Base-by-base conservation (phyloP, 2,888 invertebrate species). In the Heliconius aoede region DNA sequence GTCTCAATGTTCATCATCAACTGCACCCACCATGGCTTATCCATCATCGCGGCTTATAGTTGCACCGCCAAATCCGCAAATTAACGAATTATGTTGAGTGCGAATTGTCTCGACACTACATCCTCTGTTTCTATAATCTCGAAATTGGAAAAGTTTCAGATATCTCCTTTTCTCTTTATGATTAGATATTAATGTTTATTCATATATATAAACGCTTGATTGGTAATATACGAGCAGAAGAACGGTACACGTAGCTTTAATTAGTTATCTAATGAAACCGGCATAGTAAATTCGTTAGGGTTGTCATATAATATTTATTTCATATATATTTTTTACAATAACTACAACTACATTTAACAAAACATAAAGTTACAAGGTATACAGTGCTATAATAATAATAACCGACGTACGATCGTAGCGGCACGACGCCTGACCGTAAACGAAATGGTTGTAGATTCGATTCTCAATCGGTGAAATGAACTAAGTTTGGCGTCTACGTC, bases 231-330 rank as follows among this genome's bases (percentile, higher is more conserved):
- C 46, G 46, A 46, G 46, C 7, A 55, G 30, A 24, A 73, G 7
- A 28, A 64, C 18, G 28, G 58, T 46, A 73, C 36, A 67, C 51
- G 61, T 72, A 72, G 51, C 51, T 60, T 75, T 75, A 72, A 72
- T 75, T 58, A 24, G 51, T 55, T 68, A 46, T 75, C 73, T 58
- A 75, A 78, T 75, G 62, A 36, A 62, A 75, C 64, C 30, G 46
- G 75, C 32, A 58, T 64, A 26, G 61, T 30, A 28, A 61, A 60
- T 36, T 30, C 9, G n/a, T 26, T 40, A 74, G 67, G 67, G 67
- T 30, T 74, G 60, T 58, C 32, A 55, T 30, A 24, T 30, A 9
- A 68, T 5, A 8, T n/a, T 26, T 51, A 18, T 55, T 51, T 58
- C 9, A n/a, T n/a, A 28, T 64, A 24, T 36, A 15, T 36, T 40